A percentile compares a stretch with the other conserved stretches of the same genome.
These are phyloP conservation scores for Rhinogobio ventralis DNA, from an alignment of 2,797 vertebrate species.

Conservation along the genomic window DNA sequence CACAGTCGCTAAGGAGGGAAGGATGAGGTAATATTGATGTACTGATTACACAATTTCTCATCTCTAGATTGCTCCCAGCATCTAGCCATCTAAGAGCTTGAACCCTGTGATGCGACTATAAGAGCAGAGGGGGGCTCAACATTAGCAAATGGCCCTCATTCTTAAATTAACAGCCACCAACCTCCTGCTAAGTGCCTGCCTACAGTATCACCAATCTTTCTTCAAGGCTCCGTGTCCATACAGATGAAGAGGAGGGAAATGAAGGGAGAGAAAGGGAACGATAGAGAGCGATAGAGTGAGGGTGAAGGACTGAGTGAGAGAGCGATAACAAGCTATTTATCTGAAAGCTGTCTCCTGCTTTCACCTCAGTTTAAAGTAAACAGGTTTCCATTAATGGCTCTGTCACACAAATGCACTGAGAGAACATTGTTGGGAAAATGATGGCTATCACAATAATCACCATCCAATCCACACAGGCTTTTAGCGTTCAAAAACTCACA, in stretches of 20 bases:
- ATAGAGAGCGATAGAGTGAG: slow-evolving; percentile 17
- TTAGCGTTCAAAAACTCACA: slow-evolving; percentile 54
- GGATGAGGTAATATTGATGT: slow-evolving; percentile 9
- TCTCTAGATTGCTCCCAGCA: slow-evolving; percentile 26
- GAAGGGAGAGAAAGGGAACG: neutral
- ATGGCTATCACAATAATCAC: slow-evolving; percentile 67
- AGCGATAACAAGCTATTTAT: slow-evolving; percentile 66
- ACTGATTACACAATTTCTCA: slow-evolving; percentile 30
- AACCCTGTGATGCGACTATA: slow-evolving; percentile 37
- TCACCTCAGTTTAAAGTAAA: slow-evolving; percentile 62
- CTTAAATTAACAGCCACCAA: slow-evolving; percentile 53
- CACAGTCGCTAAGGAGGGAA: neutral
- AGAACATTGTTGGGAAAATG: slow-evolving; percentile 62
- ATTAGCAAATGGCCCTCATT: slow-evolving; percentile 54
- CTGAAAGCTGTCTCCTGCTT: slow-evolving; percentile 54
- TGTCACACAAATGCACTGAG: slow-evolving; percentile 59
- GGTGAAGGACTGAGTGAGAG: slow-evolving; percentile 23
- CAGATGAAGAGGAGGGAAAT: neutral
- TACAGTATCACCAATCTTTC: slow-evolving; percentile 27
- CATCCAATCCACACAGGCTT: slow-evolving; percentile 56
- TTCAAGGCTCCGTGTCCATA: slow-evolving; percentile 35
- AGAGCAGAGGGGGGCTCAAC: slow-evolving; percentile 20
- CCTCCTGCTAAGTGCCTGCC: slow-evolving; percentile 41
- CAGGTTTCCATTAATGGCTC: slow-evolving; percentile 62
- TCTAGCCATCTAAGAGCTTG: slow-evolving; percentile 9